Evolutionary conservation across 2,113 vertebrate species (phyloP), one percentile per base, ranked within the genome.

Genomic region (Cyanistes caeruleus): DNA sequence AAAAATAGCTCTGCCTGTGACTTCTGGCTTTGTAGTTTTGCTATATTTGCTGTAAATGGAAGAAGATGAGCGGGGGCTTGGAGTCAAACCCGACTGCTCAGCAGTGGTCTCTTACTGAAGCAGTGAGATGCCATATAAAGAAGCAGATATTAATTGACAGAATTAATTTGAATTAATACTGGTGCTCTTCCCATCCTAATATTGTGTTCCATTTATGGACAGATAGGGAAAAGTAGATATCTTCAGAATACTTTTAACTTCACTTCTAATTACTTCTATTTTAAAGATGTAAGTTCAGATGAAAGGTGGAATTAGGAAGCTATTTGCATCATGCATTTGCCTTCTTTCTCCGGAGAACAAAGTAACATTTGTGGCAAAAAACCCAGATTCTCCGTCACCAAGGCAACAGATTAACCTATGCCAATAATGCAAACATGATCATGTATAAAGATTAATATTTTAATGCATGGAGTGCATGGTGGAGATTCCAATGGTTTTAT

Each of bases 1-100:
- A 93, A 94, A 95, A 97, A 91, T 93, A 96, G 49, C 24, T 59
- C 58, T 87, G 94, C 69, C 81, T 95, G 24, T 76, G 84, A 82
- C 43, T 97, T 89, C 60, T 91, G 48, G 41, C 53, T 92, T 89
- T 95, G 52, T 82, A 82, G 77, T 58, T 87, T 94, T 73, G 9
- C 58, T 89, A 3, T 89, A 78, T 92, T 91, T 87, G 52, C 20
- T 39, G 33, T 75, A 84, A 81, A 25, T 81, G 33, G 56, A 90
- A 86, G 73, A 89, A 59, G 65, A 87, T 22, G 30, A 93, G n/a
- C 4, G 3, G 41, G 39, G 69, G 4, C 41, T 94, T 87, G 37
- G 25, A 75, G n/a, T 87, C 48, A 78, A 68, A 93, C 13, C 21
- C 75, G 28, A 53, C 68, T 82, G 28, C 25, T 93, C n/a, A 24